Percentiles rank a stretch among this genome's conserved stretches.
phyloP scores from a whole-genome alignment of 2,797 vertebrate species.

The Onychomys torridus region DNA sequence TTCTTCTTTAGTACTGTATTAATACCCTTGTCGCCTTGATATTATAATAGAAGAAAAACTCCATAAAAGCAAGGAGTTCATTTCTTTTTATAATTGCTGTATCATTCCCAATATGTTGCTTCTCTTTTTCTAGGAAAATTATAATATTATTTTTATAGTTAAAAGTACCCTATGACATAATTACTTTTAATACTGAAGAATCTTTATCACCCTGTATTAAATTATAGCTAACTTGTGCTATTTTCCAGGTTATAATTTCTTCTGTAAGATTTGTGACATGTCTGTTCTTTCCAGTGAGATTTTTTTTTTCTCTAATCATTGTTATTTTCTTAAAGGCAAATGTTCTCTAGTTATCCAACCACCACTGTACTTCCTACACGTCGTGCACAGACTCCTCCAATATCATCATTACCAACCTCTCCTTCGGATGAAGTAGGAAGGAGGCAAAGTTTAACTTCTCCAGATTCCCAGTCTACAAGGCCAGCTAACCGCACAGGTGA shows the following conservation, averaged over 20 bases:
- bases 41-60: constrained; percentile 37
- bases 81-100: neutral
- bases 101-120: neutral
- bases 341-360: constrained; percentile 99
- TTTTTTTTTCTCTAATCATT: constrained; percentile 48
- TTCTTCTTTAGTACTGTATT: neutral
- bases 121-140: constrained; percentile 49
- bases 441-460: constrained; percentile 97
- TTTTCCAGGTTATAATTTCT: constrained; percentile 42
- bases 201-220: neutral
- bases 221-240: neutral
- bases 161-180: neutral
- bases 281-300: constrained; percentile 16
- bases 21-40: neutral
- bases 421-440: constrained; percentile 97
- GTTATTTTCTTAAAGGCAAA: constrained; percentile 91
- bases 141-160: constrained; percentile 32
- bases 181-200: constrained; percentile 55
- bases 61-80: neutral
- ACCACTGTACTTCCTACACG: constrained; percentile 94
- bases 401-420: constrained; percentile 96
- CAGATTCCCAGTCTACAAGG: constrained; percentile 94
- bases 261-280: neutral
- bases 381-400: constrained; percentile 97
- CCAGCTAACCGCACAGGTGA: constrained; percentile 93